Evolutionary conservation across 2,797 vertebrate genomes (phyloP).

Genomic region (Stomatorhinus walkeri): DNA sequence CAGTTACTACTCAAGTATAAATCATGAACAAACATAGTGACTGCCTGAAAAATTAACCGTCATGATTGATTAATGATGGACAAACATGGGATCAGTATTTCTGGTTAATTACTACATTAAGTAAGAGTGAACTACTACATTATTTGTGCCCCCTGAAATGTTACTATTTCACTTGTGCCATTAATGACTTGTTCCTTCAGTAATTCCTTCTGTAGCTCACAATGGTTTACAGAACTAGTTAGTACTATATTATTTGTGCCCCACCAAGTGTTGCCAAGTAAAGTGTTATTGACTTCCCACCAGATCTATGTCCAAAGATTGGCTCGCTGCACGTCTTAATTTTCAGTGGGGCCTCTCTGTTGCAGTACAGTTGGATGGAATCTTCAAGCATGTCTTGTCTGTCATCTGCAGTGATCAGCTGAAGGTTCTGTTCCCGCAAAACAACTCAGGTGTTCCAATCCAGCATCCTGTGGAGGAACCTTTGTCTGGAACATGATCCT

Average conservation of each 20-base stretch:
- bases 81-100: neutral
- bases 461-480: neutral
- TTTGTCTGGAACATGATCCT: neutral
- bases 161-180: neutral
- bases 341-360: neutral
- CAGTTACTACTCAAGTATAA: neutral
- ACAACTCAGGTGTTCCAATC: neutral
- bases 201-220: neutral
- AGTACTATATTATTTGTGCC: neutral
- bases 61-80: neutral
- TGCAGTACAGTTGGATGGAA: neutral
- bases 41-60: neutral
- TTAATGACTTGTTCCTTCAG: neutral
- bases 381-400: neutral
- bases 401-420: neutral
- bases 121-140: neutral
- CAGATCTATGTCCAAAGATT: neutral
- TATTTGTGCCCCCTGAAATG: neutral
- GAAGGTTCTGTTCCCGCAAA: neutral
- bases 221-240: neutral
- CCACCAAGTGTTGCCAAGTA: neutral
- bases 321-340: neutral
- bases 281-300: neutral
- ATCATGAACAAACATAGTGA: neutral
- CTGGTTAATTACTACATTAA: neutral